Conservation (phyloP, 2,888 invertebrate genomes). For the Coenonympha glycerion region DNA sequence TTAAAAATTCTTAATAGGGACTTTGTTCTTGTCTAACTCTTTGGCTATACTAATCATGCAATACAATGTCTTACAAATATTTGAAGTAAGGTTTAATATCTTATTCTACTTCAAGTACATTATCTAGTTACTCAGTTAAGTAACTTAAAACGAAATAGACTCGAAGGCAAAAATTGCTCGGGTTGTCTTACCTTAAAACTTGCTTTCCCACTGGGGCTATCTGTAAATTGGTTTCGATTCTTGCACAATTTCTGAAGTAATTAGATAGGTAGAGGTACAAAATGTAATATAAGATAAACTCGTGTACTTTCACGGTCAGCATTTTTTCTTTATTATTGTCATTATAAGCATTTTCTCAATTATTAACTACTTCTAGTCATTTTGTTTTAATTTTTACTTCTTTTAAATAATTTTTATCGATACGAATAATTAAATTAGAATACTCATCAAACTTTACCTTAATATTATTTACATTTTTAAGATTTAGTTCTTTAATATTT, state of each 20-base stretch:
- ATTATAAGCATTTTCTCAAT: constrained; percentile 16
- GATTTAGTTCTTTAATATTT: background rate
- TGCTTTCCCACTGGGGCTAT: background rate
- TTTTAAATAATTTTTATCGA: background rate
- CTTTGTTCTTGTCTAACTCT: too few species aligned
- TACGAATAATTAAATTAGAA: background rate
- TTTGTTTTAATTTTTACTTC: constrained; percentile 26
- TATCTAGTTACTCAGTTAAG: too few species aligned
- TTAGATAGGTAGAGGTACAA: constrained; percentile 61
- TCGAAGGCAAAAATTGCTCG: background rate
- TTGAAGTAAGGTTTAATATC: too few species aligned
- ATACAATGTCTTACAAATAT: too few species aligned
- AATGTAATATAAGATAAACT: constrained; percentile 44
- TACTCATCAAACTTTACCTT: background rate
- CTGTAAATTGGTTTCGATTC: constrained; percentile 39
- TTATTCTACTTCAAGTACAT: too few species aligned
- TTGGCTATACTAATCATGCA: too few species aligned
- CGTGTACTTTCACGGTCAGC: constrained; percentile 13
- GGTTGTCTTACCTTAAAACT: background rate
- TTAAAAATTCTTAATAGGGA: too few species aligned
- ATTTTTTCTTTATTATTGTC: constrained; percentile 11
- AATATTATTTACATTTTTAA: background rate
- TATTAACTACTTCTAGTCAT: constrained; percentile 17
- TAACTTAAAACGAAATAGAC: too few species aligned
- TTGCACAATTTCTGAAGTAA: constrained; percentile 68